Conservation (phyloP, 2,888 invertebrate species). For the Xanthorhoe designata region DNA sequence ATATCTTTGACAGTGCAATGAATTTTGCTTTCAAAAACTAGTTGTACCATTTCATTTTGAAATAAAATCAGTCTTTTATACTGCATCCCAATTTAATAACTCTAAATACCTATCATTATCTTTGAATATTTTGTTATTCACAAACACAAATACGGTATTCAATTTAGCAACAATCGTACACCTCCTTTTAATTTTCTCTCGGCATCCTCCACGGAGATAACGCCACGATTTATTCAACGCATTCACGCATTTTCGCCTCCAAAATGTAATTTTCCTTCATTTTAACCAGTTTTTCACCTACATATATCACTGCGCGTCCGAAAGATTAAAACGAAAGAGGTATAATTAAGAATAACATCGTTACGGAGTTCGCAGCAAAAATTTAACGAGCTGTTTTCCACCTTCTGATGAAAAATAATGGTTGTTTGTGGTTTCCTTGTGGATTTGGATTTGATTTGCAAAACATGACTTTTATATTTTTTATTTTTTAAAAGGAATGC, state of each 20-base stretch:
- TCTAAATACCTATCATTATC: no score
- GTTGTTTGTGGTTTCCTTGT: conserved; percentile 9
- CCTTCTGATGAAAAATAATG: conserved; percentile 34
- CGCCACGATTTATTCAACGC: conserved; percentile 30
- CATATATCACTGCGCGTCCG: conserved; percentile 28
- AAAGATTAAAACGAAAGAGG: conserved; percentile 34
- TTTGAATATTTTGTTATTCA: background rate
- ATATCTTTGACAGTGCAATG: background rate
- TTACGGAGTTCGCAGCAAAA: conserved; percentile 31
- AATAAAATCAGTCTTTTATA: background rate
- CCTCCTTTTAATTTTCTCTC: conserved; percentile 25
- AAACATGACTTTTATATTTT: background rate
- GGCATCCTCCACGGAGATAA: conserved; percentile 22
- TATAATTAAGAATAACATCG: conserved; percentile 39
- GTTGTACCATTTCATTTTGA: background rate
- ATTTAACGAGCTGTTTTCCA: conserved; percentile 33
- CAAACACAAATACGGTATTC: conserved; percentile 6
- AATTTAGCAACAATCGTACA: conserved; percentile 12
- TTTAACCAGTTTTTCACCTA: conserved; percentile 23
- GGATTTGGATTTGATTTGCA: background rate
- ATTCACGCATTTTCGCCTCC: conserved; percentile 28
- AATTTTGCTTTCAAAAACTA: no score
- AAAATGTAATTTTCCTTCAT: conserved; percentile 31
- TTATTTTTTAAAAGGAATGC: background rate
- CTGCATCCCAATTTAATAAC: background rate